Conservation (phyloP, 2,113 vertebrate genomes). For the Rattus norvegicus region GRCr8 NC_086026.1:104695501-104696000, state of each 20-base stretch:
- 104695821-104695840: conserved; percentile 42
- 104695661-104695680: conserved; percentile 15
- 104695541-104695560: background rate
- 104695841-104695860: background rate
- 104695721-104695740: conserved; percentile 43
- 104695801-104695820: conserved; percentile 22
- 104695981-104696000: background rate
- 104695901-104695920: conserved; percentile 24
- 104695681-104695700: background rate
- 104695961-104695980: conserved; percentile 58
- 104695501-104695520: background rate
- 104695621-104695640: conserved; percentile 7
- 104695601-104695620: conserved; percentile 16
- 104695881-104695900: background rate
- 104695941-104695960: background rate
- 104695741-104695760: background rate
- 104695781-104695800: conserved; percentile 1
- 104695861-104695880: conserved; percentile 18
- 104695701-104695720: conserved; percentile 45
- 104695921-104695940: background rate
- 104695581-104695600: conserved; percentile 44
- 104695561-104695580: conserved; percentile 33
- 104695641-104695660: conserved; percentile 34
- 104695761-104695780: background rate
- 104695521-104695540: background rate